Base-by-base conservation (phyloP, 2,888 invertebrate genomes). In the Clunio marinus region DNA sequence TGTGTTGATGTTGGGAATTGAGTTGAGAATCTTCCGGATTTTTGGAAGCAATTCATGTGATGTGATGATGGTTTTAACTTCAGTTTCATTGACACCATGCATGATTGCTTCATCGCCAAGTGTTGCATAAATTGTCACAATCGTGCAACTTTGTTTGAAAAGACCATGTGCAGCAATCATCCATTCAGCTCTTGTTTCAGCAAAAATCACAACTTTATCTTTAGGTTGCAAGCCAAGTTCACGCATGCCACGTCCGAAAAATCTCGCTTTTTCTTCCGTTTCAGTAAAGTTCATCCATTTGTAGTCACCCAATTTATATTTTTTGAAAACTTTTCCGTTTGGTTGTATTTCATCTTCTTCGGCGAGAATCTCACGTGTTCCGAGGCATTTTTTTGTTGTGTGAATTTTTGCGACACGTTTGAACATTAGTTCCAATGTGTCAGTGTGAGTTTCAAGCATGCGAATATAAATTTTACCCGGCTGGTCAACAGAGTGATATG, bases 111-210 rank as follows among this genome's bases (percentile, higher is more conserved):
- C 97, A 76, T 96, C 95, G 35, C 97, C 96, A 13, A 99, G 83
- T 0, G 97, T 98, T 1, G 98, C 93, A 78, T 99, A 99, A 73
- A 99, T 89, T 0, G 98, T 99, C 1, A 96, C 96, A 75, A 98
- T 91, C 83, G 93, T 90, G 76, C 94, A 89, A 77, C 91, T 94
- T 80, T 91, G 92, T 77, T 93, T 93, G 82, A 99, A 96, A 79
- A 96, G 91, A 67, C 95, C 96, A 75, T 97, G 93, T 1, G 96
- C 96, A 0, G 95, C 91, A 62, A 97, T 83, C 88, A 98, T 89
- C 99, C 99, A 99, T 81, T 99, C 98, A 59, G 93, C 93, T 73
- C 97, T 83, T 0, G 98, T 99, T 81, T 99, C 99, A 0, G 97
- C 96, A 82, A 96, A 98, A 75, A 99, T 88, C 68, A 92, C 94